phyloP scores from a whole-genome alignment of 2,113 vertebrate species.

The Gila orcuttii region DNA sequence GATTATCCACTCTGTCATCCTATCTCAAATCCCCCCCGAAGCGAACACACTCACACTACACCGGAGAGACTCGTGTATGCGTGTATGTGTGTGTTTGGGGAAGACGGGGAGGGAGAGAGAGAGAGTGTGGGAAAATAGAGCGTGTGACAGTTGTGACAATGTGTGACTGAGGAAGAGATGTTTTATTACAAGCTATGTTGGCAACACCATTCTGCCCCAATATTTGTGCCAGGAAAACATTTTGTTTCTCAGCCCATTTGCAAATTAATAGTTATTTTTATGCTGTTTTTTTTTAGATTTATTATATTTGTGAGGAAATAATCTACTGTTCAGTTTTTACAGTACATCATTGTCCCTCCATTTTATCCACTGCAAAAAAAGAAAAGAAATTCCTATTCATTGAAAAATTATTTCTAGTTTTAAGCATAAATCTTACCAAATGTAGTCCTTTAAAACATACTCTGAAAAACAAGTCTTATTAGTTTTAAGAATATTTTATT shows the following conservation, averaged over 20 bases:
- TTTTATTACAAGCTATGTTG: slow-evolving; percentile 20
- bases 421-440: not conserved
- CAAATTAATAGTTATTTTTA: not conserved
- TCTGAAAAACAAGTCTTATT: not conserved
- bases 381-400: no score
- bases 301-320: not conserved
- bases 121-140: not conserved
- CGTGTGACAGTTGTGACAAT: slow-evolving; percentile 10
- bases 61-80: not conserved
- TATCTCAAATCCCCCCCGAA: slow-evolving; percentile 22
- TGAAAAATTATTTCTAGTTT: not conserved
- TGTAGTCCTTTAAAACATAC: not conserved
- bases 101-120: not conserved
- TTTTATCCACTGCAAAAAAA: not conserved
- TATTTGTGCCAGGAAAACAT: slow-evolving; percentile 15
- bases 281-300: not conserved
- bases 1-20: slow-evolving; percentile 56
- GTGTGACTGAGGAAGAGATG: not conserved
- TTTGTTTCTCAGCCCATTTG: not conserved
- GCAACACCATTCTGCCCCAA: not conserved
- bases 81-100: slow-evolving; percentile 29
- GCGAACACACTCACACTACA: slow-evolving; percentile 33
- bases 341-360: not conserved
- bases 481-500: not conserved
- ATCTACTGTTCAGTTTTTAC: not conserved